Base-by-base conservation (phyloP, 1,140 invertebrate genomes). In the Drosophila insularis region DNA sequence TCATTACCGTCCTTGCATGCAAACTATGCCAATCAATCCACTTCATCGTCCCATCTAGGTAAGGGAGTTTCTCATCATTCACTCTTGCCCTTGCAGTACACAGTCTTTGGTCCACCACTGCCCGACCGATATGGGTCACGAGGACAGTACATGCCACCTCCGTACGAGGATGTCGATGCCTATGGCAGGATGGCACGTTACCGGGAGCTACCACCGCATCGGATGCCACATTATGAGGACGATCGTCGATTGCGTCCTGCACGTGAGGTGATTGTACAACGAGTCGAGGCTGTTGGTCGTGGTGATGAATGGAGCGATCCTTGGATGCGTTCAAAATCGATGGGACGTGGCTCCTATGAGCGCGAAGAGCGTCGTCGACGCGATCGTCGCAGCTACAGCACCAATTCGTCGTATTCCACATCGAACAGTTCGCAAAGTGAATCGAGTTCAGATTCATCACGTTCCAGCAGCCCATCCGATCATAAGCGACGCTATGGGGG, bases 221-320 rank as follows among this genome's bases (percentile, higher is more conserved):
- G 91, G 0, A 92, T 92, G 91, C 91, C 91, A 1, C 91, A 92
- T 39, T 92, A 92, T 40, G 91, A 92, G 78, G 90, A 92, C 61
- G 91, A 92, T 53, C 93, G 95, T 14, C 93, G 94, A 14, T 93
- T 95, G 31, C 93, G 95, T 21, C 94, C 95, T 0, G 95, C 95
- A 0, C 93, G 96, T 1, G 96, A 97, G 92, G 96, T 97, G 0
- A 96, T 96, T 56, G 95, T 96, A 1, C 95, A 96, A 80, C 93
- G 95, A 6, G 94, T 95, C 10, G 95, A 95, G 71, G 92, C 93
- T 37, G 91, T 93, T 4, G 93, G 92, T 3, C 93, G 96, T 71
- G 95, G 94, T 5, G 97, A 98, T 89, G 97, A 98, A 87, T 98
- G 97, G 97, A 95, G 95, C 21, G 97, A 98, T 93, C 97, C 97